Percentiles rank a stretch among this genome's conserved stretches.
phyloP scores from a whole-genome alignment of 2,113 vertebrate genomes.

The Leuciscus idus region DNA sequence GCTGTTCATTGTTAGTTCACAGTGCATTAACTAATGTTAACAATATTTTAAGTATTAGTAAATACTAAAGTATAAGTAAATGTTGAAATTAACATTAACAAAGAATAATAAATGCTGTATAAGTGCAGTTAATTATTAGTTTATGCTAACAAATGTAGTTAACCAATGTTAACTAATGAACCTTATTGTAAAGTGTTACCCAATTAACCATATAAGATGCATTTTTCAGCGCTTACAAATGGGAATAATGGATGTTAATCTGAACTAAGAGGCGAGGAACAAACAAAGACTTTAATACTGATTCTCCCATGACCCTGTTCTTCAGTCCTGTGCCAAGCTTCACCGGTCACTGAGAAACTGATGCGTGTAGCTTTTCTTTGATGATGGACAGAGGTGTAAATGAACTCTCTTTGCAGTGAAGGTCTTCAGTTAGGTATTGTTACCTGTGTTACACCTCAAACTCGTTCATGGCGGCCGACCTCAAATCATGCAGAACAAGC shows the following conservation, averaged over 20 bases:
- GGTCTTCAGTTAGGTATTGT: not conserved
- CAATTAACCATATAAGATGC: not conserved
- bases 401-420: not conserved
- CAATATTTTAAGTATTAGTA: too few relatives aligned
- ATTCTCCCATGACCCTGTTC: too few relatives aligned
- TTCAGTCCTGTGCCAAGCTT: too few relatives aligned
- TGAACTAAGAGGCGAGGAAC: not conserved
- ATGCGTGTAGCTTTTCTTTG: not conserved
- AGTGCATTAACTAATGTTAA: too few relatives aligned
- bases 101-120: too few relatives aligned
- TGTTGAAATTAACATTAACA: too few relatives aligned
- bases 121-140: too few relatives aligned
- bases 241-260: not conserved
- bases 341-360: not conserved
- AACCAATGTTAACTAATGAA: too few relatives aligned
- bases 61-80: too few relatives aligned
- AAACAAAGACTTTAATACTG: not conserved
- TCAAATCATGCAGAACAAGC: slow-evolving; percentile 81
- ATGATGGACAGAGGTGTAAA: not conserved
- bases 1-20: too few relatives aligned
- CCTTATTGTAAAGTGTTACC: too few relatives aligned
- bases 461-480: slow-evolving; percentile 62
- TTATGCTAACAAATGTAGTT: too few relatives aligned
- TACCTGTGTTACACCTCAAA: slow-evolving; percentile 47
- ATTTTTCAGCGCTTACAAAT: not conserved